Evolutionary conservation across 2,797 vertebrate species (phyloP).

Genomic region (Gallinago nigripennis): DNA sequence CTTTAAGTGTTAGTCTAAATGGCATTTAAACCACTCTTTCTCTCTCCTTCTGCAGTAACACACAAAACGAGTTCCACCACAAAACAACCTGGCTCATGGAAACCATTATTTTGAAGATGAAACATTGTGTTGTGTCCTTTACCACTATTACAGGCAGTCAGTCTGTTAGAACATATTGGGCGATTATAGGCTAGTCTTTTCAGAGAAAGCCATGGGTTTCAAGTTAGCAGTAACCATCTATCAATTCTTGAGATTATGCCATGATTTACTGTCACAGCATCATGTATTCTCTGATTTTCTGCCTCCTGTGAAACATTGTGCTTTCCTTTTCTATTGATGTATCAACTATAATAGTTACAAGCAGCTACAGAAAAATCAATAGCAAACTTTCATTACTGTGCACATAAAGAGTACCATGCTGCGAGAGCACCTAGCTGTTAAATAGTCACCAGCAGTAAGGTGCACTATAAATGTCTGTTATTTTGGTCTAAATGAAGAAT

Average conservation of each 20-base stretch:
- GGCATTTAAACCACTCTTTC: not conserved
- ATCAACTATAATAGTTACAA: constrained; percentile 99
- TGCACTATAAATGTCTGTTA: constrained; percentile 16
- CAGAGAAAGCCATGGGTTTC: constrained; percentile 84
- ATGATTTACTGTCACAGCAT: constrained; percentile 89
- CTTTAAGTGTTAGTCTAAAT: not conserved
- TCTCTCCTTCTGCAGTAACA: not conserved
- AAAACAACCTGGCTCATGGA: not conserved
- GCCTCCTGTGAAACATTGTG: constrained; percentile 92
- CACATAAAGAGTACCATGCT: constrained; percentile 76
- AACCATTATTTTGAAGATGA: constrained; percentile 47
- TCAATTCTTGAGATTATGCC: constrained; percentile 89
- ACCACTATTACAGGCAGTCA: constrained; percentile 84
- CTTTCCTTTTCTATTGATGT: constrained; percentile 99
- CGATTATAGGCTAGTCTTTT: constrained; percentile 63
- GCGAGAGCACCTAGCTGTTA: constrained; percentile 44
- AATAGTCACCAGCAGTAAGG: constrained; percentile 26
- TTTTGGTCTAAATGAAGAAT: constrained; percentile 57
- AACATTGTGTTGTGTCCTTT: constrained; percentile 53
- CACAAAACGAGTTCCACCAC: not conserved
- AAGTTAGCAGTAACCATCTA: constrained; percentile 90
- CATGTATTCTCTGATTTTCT: constrained; percentile 86
- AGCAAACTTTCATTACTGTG: constrained; percentile 92
- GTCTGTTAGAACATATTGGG: constrained; percentile 89
- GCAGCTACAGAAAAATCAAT: constrained; percentile 99